Percentiles rank a stretch among this genome's conserved stretches.
phyloP scores from a whole-genome alignment of 2,797 vertebrate genomes.

The Anisognathus igniventris region DNA sequence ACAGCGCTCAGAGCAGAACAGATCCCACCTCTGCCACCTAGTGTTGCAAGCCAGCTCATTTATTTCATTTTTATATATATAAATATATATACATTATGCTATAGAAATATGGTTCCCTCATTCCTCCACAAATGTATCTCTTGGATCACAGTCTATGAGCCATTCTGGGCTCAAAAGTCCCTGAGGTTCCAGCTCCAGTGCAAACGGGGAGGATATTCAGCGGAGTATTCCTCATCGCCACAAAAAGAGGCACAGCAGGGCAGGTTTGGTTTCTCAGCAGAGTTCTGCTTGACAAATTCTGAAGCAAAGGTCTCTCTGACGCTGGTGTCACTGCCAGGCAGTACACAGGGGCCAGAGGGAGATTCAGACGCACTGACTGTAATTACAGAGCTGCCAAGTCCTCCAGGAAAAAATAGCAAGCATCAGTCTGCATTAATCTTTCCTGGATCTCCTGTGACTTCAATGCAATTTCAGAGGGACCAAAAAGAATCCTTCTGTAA shows the following conservation, averaged over 20 bases:
- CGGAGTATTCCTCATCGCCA: accelerated
- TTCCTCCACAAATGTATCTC: background rate
- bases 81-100: conserved; percentile 5
- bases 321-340: conserved; percentile 9
- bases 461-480: background rate
- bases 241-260: background rate
- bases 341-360: conserved; percentile 17
- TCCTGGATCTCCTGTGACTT: conserved; percentile 14
- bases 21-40: conserved; percentile 81
- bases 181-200: background rate
- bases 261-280: conserved; percentile 26
- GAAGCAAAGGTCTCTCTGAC: background rate
- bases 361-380: background rate
- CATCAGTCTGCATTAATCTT: conserved; percentile 35
- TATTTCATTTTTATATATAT: conserved; percentile 28
- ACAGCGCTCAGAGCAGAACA: conserved; percentile 69
- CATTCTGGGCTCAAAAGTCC: background rate
- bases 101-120: conserved; percentile 39
- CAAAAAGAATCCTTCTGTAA: background rate
- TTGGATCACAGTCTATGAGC: background rate
- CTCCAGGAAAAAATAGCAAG: conserved; percentile 34
- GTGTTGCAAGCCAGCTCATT: conserved; percentile 64
- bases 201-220: background rate
- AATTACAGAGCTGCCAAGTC: conserved; percentile 43
- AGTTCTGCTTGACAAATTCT: conserved; percentile 52